phyloP scores from a whole-genome alignment of 1,140 invertebrate genomes.

The Drosophila trapezifrons region DNA sequence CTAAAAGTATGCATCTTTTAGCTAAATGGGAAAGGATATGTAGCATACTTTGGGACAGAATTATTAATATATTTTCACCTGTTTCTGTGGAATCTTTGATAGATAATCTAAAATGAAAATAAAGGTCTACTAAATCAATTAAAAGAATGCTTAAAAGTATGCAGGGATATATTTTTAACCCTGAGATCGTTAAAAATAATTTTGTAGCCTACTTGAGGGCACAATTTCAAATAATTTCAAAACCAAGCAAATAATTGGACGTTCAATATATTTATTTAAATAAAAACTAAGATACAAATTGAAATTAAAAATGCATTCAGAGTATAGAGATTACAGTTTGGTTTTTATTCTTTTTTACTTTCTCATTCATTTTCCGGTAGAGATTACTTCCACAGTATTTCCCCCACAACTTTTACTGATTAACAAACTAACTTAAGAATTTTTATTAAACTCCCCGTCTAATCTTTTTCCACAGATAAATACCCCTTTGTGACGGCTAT shows the following conservation, averaged over 20 bases:
- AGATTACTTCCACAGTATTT: background rate
- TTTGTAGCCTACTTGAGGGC: background rate
- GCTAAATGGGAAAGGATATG: too few species aligned
- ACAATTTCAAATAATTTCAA: background rate
- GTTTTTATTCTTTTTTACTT: background rate
- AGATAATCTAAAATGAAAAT: too few species aligned
- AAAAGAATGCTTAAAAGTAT: background rate
- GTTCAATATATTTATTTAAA: too few species aligned
- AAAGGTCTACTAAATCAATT: too few species aligned
- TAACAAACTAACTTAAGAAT: background rate
- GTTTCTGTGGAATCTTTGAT: too few species aligned
- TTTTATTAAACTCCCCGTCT: slow-evolving; percentile 1
- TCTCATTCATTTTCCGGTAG: background rate
- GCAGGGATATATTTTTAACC: background rate
- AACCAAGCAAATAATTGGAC: too few species aligned
- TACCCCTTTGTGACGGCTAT: background rate
- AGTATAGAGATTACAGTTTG: background rate
- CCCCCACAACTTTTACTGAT: background rate
- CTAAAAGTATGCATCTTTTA: background rate
- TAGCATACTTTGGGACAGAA: background rate
- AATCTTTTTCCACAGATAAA: background rate
- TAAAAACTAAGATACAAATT: background rate
- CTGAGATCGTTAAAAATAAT: background rate
- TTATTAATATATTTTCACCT: too few species aligned
- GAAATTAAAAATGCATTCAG: too few species aligned